Evolutionary conservation across 1,140 invertebrate species (phyloP), one percentile per base, ranked within the genome.

Genomic region (Sinella curviseta): DNA sequence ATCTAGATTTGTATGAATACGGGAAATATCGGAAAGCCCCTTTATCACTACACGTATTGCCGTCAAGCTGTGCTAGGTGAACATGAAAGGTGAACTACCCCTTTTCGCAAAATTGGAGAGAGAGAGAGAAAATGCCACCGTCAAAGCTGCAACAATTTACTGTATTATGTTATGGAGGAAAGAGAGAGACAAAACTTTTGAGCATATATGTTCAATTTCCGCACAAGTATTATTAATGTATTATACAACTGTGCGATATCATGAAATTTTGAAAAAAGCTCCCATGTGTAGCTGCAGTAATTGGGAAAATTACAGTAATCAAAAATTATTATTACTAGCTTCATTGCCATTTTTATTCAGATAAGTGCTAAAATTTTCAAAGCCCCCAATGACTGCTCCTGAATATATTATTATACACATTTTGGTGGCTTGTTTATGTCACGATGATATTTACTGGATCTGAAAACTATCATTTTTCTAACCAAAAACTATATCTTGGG

Each of bases 331-430:
- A 70, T 70, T 70, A 70, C 65, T 70, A 70, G 65, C 65, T 70
- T 70, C 65, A 70, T 70, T 33, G 65, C 65, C 65, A 70, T 70
- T 70, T 70, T 70, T 70, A 70, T 70, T 70, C 65, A 70, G 65
- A 70, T 70, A 70, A 70, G 65, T 70, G 65, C 65, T 70, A 70
- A 70, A 70, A 70, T 70, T 70, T 70, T 70, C 65, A 70, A 70
- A 70, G 65, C 65, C 65, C 26, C 31, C 65, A 17, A 30, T 70
- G 65, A 30, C 65, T 70, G 65, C 65, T 70, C 65, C 65, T 70
- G 65, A 70, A 70, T 70, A 70, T 70, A 70, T 70, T 30, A 70
- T 70, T 70, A 70, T 24, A 70, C 14, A 70, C 12, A 70, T 31
- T 70, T 70, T 70, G 28, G 65, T 70, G 28, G 28, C 65, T 70